Conservation (phyloP, 2,797 vertebrate genomes). For the Sebastes iracundus region DNA sequence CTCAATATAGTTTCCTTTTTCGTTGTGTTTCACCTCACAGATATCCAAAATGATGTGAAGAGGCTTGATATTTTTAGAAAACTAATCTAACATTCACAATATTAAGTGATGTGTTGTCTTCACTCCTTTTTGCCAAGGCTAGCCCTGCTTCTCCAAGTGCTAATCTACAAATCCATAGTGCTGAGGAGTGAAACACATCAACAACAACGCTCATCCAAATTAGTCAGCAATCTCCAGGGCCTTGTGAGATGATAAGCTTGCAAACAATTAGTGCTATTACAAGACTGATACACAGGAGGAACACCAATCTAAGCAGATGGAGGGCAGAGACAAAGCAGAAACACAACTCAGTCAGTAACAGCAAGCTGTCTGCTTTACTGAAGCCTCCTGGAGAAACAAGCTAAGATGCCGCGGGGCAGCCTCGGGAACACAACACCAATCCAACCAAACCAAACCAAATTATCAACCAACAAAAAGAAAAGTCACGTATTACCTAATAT, state of each 20-base stretch:
- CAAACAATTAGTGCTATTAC: constrained; percentile 48
- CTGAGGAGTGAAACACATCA: constrained; percentile 18
- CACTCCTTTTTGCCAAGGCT: constrained; percentile 19
- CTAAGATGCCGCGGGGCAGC: background rate
- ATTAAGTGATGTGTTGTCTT: constrained; percentile 1
- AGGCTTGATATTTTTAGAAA: background rate
- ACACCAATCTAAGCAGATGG: constrained; percentile 19
- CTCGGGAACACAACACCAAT: too few species aligned
- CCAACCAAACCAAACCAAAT: background rate
- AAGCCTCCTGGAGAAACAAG: background rate
- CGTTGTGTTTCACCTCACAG: background rate
- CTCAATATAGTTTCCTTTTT: background rate
- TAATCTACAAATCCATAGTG: constrained; percentile 29
- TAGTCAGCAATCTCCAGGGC: constrained; percentile 31
- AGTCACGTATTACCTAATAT: too few species aligned
- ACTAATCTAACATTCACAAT: background rate
- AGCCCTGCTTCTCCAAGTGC: background rate
- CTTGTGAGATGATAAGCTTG: constrained; percentile 41
- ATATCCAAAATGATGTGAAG: background rate
- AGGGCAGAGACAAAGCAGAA: constrained; percentile 11
- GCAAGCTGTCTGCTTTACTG: background rate
- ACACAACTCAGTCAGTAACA: background rate
- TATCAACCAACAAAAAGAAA: too few species aligned
- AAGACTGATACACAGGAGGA: constrained; percentile 29
- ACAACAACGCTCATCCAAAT: constrained; percentile 36